Conservation (phyloP, 2,797 vertebrate species). For the Sorex maritimensis region DNA sequence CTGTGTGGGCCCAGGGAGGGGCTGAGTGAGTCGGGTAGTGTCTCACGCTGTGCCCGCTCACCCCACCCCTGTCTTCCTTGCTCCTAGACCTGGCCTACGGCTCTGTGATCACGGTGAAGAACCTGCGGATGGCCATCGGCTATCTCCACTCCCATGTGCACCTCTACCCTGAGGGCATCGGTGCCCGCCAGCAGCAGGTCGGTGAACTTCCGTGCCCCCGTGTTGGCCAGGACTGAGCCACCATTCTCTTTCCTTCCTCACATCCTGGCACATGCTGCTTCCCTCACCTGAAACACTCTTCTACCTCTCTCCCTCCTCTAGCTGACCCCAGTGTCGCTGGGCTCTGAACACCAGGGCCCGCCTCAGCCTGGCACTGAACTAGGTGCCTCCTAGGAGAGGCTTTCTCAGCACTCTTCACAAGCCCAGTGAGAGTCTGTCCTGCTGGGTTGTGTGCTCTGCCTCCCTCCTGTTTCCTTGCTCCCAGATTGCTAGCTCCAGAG, state of each 20-base stretch:
- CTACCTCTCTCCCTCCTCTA: background rate
- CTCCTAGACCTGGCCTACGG: conserved; percentile 96
- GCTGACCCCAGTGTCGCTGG: no score
- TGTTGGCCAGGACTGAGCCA: fast-evolving
- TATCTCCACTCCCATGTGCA: conserved; percentile 99
- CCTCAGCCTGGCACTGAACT: background rate
- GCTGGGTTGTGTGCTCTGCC: background rate
- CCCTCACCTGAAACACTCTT: background rate
- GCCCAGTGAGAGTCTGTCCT: background rate
- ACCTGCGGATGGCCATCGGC: conserved; percentile 96
- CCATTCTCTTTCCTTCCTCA: fast-evolving
- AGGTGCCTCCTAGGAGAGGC: background rate
- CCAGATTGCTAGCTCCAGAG: background rate
- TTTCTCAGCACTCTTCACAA: background rate
- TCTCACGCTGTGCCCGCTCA: background rate
- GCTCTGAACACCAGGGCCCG: background rate
- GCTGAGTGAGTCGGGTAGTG: conserved; percentile 85
- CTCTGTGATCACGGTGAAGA: conserved; percentile 97
- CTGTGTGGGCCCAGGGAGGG: no score
- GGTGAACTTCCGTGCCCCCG: conserved; percentile 28
- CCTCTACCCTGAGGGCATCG: conserved; percentile 96
- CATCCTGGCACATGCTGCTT: fast-evolving
- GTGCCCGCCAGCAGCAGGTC: conserved; percentile 97
- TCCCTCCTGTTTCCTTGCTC: background rate
- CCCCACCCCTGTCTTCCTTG: background rate